These are phyloP conservation scores for Eulacestoma nigropectus DNA, from an alignment of 2,113 vertebrate species.

Conservation along the genomic window DNA sequence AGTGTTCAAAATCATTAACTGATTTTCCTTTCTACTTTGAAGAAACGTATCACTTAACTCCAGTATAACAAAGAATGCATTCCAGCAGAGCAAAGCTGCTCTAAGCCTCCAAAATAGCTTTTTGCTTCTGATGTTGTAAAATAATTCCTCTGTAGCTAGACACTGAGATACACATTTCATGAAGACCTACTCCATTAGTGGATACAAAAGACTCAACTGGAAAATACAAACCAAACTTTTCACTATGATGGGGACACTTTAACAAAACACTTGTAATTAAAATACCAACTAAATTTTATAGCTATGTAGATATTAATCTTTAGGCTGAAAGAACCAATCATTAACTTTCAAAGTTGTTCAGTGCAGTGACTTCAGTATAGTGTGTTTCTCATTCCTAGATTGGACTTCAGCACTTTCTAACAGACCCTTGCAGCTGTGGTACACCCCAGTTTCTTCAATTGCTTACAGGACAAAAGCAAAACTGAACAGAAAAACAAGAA, in stretches of 20 bases:
- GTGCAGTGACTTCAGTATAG: not conserved
- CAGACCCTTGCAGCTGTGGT: not conserved
- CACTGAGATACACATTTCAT: not conserved
- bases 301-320: not conserved
- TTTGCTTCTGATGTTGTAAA: not conserved
- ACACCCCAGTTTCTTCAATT: not conserved
- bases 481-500: conserved; percentile 21
- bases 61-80: not conserved
- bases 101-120: not conserved
- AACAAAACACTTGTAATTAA: not conserved
- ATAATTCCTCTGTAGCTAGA: not conserved
- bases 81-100: not conserved
- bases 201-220: not conserved
- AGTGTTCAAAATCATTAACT: not conserved
- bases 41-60: not conserved
- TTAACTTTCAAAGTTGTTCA: not conserved
- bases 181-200: not conserved
- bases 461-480: conserved; percentile 2
- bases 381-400: not conserved
- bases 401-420: conserved; percentile 8
- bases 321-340: conserved; percentile 2
- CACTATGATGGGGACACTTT: not conserved
- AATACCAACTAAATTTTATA: not conserved
- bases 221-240: not conserved
- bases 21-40: not conserved